These are phyloP conservation scores for Babylonia areolata DNA, from an alignment of 1,140 invertebrate genomes.

Conservation along the genomic window DNA sequence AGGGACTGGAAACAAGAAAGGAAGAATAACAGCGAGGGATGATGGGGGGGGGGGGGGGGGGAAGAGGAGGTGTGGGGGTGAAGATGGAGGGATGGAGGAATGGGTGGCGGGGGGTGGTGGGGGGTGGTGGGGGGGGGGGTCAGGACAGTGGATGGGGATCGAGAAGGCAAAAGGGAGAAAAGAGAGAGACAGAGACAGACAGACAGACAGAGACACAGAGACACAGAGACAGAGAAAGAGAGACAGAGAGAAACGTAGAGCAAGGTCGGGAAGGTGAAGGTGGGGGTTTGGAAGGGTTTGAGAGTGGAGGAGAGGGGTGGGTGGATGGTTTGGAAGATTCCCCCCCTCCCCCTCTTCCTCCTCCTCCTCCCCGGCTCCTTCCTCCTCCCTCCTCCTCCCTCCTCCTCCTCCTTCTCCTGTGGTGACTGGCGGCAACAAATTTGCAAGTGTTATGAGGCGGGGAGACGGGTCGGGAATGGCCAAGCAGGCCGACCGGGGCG, in stretches of 20 bases:
- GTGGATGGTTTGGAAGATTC: too few relatives aligned
- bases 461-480: slow-evolving; percentile 40
- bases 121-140: background rate
- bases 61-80: too few relatives aligned
- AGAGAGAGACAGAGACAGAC: background rate
- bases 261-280: background rate
- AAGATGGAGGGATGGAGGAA: background rate
- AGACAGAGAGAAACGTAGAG: background rate
- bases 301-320: background rate
- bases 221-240: background rate
- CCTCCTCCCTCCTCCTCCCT: too few relatives aligned
- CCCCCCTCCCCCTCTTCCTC: too few relatives aligned
- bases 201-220: background rate
- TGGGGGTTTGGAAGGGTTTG: background rate
- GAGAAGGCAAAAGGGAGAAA: too few relatives aligned
- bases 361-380: too few relatives aligned
- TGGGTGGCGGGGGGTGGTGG: background rate
- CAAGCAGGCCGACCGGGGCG: slow-evolving; percentile 30
- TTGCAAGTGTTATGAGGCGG: slow-evolving; percentile 45
- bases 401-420: background rate
- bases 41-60: too few relatives aligned
- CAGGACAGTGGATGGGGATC: too few relatives aligned
- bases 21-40: background rate
- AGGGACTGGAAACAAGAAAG: too few relatives aligned
- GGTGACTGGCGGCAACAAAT: slow-evolving; percentile 39